Evolutionary conservation across 2,797 vertebrate genomes (phyloP).

Genomic region (Hipposideros larvatus): DNA sequence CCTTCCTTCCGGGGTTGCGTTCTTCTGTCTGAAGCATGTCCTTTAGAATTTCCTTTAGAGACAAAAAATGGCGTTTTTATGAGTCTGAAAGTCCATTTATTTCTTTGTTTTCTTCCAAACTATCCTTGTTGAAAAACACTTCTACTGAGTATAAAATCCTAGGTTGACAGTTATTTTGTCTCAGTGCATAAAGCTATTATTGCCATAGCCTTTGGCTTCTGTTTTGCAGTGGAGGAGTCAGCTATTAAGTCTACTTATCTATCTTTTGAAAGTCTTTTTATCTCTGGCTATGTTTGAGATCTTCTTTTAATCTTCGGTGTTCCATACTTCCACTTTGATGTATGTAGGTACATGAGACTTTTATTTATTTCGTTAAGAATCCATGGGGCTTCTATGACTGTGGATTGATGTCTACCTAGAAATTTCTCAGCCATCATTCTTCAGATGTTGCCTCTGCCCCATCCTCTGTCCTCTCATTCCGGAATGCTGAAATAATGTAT

Average conservation of each 20-base stretch:
- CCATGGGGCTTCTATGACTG: neutral
- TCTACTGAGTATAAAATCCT: neutral
- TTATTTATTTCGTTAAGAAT: slow-evolving; percentile 22
- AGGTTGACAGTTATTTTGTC: neutral
- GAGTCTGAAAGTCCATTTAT: neutral
- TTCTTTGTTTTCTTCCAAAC: neutral
- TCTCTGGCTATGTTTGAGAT: slow-evolving; percentile 44
- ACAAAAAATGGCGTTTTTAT: neutral
- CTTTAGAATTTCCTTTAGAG: neutral
- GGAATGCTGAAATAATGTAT: neutral
- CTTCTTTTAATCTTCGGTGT: slow-evolving; percentile 52
- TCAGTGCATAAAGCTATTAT: neutral
- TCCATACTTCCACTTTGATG: slow-evolving; percentile 9
- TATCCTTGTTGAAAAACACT: neutral
- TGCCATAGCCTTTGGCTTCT: neutral
- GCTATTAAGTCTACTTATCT: neutral
- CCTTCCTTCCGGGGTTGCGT: neutral
- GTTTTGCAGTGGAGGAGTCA: neutral
- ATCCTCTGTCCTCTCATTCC: neutral
- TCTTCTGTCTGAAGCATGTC: neutral
- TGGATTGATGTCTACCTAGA: neutral
- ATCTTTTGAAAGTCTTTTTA: slow-evolving; percentile 4
- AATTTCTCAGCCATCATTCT: neutral
- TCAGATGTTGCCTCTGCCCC: neutral
- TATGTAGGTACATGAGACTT: neutral